These are phyloP conservation scores for Babylonia areolata DNA, from an alignment of 1,140 invertebrate species.

Conservation along the genomic window DNA sequence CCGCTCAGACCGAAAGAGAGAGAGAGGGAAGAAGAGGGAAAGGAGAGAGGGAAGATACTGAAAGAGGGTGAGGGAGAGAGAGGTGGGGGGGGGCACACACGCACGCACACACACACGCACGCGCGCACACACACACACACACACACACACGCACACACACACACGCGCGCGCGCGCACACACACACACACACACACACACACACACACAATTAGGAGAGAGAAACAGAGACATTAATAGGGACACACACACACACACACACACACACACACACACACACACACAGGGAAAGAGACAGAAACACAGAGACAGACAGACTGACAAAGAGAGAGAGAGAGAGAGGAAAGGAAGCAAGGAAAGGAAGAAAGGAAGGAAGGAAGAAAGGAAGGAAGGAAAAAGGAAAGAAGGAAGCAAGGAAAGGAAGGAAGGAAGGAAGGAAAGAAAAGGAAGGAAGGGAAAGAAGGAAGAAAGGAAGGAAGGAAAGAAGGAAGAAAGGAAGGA, in stretches of 20 bases:
- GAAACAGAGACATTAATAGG: no score
- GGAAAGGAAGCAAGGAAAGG: background rate
- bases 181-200: no score
- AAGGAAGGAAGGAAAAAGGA: background rate
- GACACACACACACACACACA: no score
- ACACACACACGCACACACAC: background rate
- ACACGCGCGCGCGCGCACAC: background rate
- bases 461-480: conserved; percentile 54
- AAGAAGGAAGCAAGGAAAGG: background rate
- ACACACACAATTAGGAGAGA: no score
- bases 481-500: no score
- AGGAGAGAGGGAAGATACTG: no score
- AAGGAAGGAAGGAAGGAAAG: background rate
- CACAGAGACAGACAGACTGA: background rate
- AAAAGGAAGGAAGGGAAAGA: conserved; percentile 51
- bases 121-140: background rate
- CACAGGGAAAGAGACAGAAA: no score
- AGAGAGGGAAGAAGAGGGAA: no score
- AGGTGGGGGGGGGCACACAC: no score
- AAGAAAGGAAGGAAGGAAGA: conserved; percentile 32
- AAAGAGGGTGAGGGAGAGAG: no score
- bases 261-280: no score
- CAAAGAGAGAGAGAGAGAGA: background rate
- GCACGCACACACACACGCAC: background rate
- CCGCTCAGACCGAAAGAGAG: no score